Percentiles rank a stretch among this genome's conserved stretches.
phyloP scores from a whole-genome alignment of 2,797 vertebrate species.

The Phaenicophaeus curvirostris region DNA sequence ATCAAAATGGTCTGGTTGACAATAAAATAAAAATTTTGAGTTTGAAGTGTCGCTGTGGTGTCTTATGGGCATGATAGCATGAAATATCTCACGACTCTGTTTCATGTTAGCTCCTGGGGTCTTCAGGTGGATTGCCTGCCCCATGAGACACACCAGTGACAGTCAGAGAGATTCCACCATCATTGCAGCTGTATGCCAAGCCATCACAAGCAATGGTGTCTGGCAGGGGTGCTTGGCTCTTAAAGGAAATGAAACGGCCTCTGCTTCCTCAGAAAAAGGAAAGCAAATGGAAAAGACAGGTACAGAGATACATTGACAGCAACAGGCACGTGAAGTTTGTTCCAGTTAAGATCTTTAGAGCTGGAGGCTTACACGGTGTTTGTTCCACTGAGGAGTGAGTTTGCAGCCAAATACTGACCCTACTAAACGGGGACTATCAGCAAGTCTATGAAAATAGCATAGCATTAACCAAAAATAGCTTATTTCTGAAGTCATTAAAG shows the following conservation, averaged over 20 bases:
- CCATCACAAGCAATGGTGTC: background rate
- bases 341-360: background rate
- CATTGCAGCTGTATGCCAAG: fast-evolving
- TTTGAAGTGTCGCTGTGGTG: background rate
- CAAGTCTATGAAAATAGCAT: background rate
- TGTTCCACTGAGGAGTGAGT: background rate
- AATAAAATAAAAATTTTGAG: background rate
- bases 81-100: background rate
- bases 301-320: background rate
- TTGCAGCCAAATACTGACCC: background rate
- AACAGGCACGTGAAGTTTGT: background rate
- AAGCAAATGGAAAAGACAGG: background rate
- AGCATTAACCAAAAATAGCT: background rate
- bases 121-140: background rate
- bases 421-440: background rate
- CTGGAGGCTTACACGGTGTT: background rate
- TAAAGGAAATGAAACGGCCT: background rate
- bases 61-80: background rate
- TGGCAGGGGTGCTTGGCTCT: background rate
- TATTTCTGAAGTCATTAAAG: background rate
- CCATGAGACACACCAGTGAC: background rate
- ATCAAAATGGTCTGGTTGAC: background rate
- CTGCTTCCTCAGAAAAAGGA: background rate
- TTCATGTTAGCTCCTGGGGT: background rate
- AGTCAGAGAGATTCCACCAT: background rate